Conservation (phyloP, 1,140 invertebrate genomes). For the Paraescarpia echinospica region DNA sequence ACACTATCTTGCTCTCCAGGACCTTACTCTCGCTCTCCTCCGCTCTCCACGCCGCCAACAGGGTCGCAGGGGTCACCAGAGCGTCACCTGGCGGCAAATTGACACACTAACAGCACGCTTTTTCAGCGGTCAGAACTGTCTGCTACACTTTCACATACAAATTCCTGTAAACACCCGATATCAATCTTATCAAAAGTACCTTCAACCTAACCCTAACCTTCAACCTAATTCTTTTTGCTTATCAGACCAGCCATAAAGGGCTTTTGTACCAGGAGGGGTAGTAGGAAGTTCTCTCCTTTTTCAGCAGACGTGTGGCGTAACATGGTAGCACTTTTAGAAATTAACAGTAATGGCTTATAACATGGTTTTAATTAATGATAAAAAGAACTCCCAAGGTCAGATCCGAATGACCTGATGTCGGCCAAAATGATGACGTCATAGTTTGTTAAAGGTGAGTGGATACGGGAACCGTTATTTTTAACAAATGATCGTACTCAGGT, state of each 20-base stretch:
- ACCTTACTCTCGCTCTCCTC: not conserved
- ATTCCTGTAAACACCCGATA: no score
- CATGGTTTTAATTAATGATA: not conserved
- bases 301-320: not conserved
- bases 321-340: not conserved
- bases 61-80: not conserved
- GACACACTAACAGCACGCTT: not conserved
- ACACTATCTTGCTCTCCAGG: not conserved
- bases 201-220: no score
- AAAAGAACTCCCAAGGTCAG: not conserved
- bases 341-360: not conserved
- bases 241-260: no score
- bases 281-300: no score
- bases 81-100: not conserved
- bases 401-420: not conserved
- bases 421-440: not conserved
- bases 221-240: no score
- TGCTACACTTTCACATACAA: no score
- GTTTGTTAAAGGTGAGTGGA: not conserved
- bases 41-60: not conserved
- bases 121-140: no score
- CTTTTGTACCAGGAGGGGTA: no score
- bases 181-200: no score
- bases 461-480: no score
- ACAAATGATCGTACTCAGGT: no score